Evolutionary conservation across 1,140 invertebrate species (phyloP), one percentile per base, ranked within the genome.

Genomic region (Trichonephila clavipes): DNA sequence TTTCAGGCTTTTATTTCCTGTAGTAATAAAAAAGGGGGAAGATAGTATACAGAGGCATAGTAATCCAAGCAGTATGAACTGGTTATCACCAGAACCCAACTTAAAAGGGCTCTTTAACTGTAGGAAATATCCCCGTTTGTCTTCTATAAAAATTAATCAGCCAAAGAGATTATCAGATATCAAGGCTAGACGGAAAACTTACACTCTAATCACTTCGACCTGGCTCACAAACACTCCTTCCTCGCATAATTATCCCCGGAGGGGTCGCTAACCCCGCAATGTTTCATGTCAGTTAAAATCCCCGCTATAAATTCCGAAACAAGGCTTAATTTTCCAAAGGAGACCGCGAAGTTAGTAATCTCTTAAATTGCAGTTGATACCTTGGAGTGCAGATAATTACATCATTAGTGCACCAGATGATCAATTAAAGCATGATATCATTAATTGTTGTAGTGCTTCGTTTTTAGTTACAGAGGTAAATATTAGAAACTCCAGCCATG

Each of bases 311-410:
- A 92, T 92, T 92, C 77, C 58, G n/a, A 40, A 90, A 90, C 89
- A 90, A 90, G 51, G 69, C 83, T 92, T 87, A 92, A 87, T 87
- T 86, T 87, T 92, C 59, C 81, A 85, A 83, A 64, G 62, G 64
- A 92, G 77, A 72, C 62, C 81, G 18, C 64, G 82, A 77, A 83
- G 81, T 44, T 83, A 72, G 89, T 77, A 87, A 92, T 87, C 82
- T 92, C 91, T 92, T 87, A 92, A 92, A 92, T 87, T 92, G 83
- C 69, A 92, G 82, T 87, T 92, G 82, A 86, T 92, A 92, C 91
- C 64, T 92, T 92, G 59, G 64, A 81, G 72, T 62, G 40, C 62
- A 64, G 58, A 92, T 92, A 92, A 92, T 92, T 92, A 83, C 91
- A 92, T 92, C 91, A 87, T 92, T 92, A 92, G 82, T 24, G 82